Evolutionary conservation across 2,113 vertebrate genomes (phyloP).

Genomic region (Rutilus rutilus): DNA sequence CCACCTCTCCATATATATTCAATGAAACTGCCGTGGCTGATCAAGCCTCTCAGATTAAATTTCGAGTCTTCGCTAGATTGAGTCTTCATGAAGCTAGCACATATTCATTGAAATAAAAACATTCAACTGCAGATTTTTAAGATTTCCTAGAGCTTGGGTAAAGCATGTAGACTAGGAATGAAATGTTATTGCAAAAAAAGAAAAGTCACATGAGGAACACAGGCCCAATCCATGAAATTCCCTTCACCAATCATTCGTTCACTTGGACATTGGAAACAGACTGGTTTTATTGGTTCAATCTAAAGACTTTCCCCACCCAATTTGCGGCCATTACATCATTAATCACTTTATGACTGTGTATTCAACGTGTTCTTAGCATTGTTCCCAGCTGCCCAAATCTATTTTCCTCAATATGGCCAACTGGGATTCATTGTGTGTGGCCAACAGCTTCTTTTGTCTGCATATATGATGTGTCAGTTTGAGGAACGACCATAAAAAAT

Average conservation of each 20-base stretch:
- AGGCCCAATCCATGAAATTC: not conserved
- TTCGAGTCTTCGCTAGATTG: not conserved
- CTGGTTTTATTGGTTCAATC: not conserved
- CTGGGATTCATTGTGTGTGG: not conserved
- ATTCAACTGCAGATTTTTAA: not conserved
- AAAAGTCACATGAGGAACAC: not conserved
- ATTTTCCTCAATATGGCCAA: not conserved
- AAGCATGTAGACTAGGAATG: not conserved
- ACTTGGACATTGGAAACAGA: not conserved
- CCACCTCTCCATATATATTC: slow-evolving; percentile 12
- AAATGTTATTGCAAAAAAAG: not conserved
- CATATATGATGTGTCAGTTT: not conserved
- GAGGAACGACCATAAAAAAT: slow-evolving; percentile 24
- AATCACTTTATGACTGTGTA: slow-evolving; percentile 23
- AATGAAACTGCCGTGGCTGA: slow-evolving; percentile 37
- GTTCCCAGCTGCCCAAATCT: not conserved
- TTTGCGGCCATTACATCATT: not conserved
- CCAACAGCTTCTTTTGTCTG: not conserved
- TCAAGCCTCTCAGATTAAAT: slow-evolving; percentile 36
- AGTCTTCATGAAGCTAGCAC: slow-evolving; percentile 14
- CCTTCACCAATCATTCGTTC: not conserved
- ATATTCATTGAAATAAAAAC: not conserved
- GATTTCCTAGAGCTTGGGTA: not conserved
- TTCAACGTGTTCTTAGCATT: not conserved
- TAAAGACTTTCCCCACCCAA: not conserved